These are phyloP conservation scores for Pelosia muscerda DNA, from an alignment of 2,888 invertebrate genomes.

Conservation along the genomic window DNA sequence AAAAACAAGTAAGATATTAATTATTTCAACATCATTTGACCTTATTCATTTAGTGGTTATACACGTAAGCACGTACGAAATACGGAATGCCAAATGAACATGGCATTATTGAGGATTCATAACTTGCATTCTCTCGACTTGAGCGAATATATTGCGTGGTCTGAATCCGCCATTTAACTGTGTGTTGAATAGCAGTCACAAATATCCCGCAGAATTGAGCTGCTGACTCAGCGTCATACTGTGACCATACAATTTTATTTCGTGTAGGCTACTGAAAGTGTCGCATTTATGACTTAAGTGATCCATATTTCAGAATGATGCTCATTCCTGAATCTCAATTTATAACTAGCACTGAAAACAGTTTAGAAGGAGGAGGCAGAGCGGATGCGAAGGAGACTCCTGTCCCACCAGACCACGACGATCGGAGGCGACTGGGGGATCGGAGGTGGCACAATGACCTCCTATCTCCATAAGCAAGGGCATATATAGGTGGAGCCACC, in stretches of 20 bases:
- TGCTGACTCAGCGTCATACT: neutral
- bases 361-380: no score
- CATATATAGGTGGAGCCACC: no score
- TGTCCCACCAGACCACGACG: no score
- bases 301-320: no score
- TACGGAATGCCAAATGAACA: conserved; percentile 1
- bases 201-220: neutral
- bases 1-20: no score
- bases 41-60: neutral
- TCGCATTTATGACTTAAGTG: neutral
- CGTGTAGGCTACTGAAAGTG: neutral
- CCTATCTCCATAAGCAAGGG: no score
- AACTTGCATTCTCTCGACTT: neutral
- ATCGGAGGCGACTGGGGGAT: no score
- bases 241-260: neutral
- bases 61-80: neutral
- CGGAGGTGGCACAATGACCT: no score
- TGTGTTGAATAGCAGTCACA: neutral
- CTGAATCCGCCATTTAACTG: neutral
- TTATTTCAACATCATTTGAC: neutral
- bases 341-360: no score
- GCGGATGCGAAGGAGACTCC: no score
- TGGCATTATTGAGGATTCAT: neutral
- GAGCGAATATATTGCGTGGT: neutral
- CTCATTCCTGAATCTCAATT: no score